Evolutionary conservation across 1,140 invertebrate species (phyloP).

Genomic region (Drosophila pachea): DNA sequence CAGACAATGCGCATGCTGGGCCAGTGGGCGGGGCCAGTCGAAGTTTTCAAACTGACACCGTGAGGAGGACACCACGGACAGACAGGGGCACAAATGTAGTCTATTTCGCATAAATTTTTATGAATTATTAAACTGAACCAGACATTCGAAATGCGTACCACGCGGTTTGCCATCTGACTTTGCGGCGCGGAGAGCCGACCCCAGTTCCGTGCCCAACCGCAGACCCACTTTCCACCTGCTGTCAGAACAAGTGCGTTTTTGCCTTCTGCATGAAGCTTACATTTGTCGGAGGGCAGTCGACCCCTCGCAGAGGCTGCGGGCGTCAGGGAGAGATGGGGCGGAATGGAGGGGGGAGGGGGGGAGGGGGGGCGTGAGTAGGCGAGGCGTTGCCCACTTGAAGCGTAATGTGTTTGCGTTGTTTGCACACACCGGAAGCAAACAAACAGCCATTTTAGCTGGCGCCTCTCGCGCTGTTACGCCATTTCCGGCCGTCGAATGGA

Average conservation of each 20-base stretch:
- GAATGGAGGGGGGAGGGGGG: too few species aligned
- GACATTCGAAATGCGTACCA: constrained; percentile 49
- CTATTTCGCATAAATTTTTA: constrained; percentile 71
- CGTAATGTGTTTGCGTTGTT: constrained; percentile 64
- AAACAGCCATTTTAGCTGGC: constrained; percentile 68
- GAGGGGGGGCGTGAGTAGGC: not conserved
- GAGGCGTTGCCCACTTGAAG: constrained; percentile 50
- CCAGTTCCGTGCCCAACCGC: not conserved
- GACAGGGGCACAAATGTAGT: constrained; percentile 40
- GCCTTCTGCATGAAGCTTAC: constrained; percentile 57
- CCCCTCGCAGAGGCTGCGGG: too few species aligned
- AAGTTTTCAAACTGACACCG: not conserved
- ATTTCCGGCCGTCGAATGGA: constrained; percentile 43
- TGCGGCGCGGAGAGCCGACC: not conserved
- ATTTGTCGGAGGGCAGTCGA: too few species aligned
- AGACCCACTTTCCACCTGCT: constrained; percentile 15
- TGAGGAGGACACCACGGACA: constrained; percentile 1
- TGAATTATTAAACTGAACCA: constrained; percentile 73
- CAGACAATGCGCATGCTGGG: constrained; percentile 10
- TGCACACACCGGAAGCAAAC: constrained; percentile 70
- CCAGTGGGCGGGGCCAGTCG: constrained; percentile 9
- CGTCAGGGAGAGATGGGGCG: not conserved
- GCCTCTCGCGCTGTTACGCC: constrained; percentile 31
- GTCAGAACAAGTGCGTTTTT: constrained; percentile 18
- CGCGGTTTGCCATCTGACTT: constrained; percentile 26